These are phyloP conservation scores for Zosterops lateralis DNA, from an alignment of 2,113 vertebrate genomes.

Conservation along the genomic window DNA sequence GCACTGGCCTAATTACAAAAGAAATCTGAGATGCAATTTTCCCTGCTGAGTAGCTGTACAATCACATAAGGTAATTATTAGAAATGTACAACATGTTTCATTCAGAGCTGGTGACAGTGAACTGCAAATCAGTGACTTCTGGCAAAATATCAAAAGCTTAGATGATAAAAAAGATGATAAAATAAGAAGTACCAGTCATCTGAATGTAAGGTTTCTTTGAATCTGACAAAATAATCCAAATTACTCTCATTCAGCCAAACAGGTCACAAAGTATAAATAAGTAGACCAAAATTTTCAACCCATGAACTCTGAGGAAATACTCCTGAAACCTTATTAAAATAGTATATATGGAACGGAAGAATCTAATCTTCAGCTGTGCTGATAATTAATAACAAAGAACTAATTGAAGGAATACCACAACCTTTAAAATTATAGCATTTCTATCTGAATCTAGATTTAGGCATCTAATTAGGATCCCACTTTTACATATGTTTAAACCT, in stretches of 20 bases:
- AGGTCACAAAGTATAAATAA: neutral
- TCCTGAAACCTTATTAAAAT: neutral
- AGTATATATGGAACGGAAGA: neutral
- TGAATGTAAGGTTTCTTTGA: neutral
- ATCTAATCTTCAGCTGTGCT: neutral
- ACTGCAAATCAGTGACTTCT: neutral
- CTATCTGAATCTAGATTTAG: neutral
- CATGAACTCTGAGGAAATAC: neutral
- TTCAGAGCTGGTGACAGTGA: neutral
- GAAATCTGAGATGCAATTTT: neutral
- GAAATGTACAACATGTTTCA: neutral
- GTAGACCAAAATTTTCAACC: neutral
- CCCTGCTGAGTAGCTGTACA: neutral
- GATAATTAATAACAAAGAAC: neutral
- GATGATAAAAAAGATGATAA: neutral
- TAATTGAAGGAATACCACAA: neutral
- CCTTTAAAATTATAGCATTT: neutral
- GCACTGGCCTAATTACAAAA: neutral
- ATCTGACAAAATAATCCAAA: neutral
- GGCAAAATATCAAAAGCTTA: neutral
- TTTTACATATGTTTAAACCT: neutral
- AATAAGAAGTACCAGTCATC: neutral
- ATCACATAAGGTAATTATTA: neutral
- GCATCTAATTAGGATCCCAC: neutral
- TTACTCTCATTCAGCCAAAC: neutral